Base-by-base conservation (phyloP, 2,797 vertebrate genomes). In the Vespertilio murinus region DNA sequence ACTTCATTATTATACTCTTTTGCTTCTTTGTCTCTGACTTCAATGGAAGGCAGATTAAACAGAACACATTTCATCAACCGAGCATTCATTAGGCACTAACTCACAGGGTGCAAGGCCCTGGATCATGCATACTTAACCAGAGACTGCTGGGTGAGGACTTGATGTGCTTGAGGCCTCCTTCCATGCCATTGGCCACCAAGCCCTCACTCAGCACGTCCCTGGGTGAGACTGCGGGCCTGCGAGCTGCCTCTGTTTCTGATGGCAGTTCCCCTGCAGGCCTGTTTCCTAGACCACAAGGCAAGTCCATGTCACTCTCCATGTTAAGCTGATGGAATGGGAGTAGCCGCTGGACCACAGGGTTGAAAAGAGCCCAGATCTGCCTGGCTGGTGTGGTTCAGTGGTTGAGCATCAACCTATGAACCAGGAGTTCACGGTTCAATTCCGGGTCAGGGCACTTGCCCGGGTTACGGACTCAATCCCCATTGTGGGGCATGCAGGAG, bases 31-130 rank as follows among this genome's bases (percentile, higher is more conserved):
- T 81, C 75, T 86, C 8, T 81, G 84, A 90, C 71, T 94, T 85
- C 70, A 89, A 56, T 93, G 92, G 84, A 89, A 95, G 64, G 52
- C 71, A 67, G 42, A 93, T 87, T 80, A 95, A 88, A 52, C 74
- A 67, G 59, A 84, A 45, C 49, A 23, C 0, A 1, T 64, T 47
- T 47, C 42, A 47, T 86, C 91, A 91, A 45, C 69, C 88, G 82
- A 65, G 64, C n/a, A 18, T 64, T 83, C 65, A 30, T 81, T 64
- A 87, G 59, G 71, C n/a, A 33, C n/a, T 71, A 40, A 78, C n/a
- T 71, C 35, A 78, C 77, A 14, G 40, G 89, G 49, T 45, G 56
- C 59, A 67, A 52, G 52, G 17, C 49, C 45, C 65, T 11, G 18
- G 74, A 83, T 80, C 94, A 49, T 25, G 13, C 33, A 3, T 52